Evolutionary conservation across 2,113 vertebrate genomes (phyloP).

Genomic region (Nothobranchius furzeri): DNA sequence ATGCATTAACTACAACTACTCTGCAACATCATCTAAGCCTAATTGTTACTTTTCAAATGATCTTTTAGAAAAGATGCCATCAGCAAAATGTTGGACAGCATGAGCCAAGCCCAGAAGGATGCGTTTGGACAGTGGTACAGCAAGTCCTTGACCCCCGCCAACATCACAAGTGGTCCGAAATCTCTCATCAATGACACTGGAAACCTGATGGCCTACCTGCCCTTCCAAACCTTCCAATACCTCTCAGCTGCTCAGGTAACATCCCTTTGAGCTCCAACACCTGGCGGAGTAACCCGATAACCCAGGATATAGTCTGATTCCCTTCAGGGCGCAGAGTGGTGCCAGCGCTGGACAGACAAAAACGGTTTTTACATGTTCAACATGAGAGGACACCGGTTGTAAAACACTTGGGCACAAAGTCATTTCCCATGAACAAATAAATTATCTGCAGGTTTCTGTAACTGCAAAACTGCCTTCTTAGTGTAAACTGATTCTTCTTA

Average conservation of each 20-base stretch:
- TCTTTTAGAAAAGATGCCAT: slow-evolving; percentile 67
- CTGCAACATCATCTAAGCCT: no score
- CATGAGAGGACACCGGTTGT: no score
- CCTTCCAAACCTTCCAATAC: slow-evolving; percentile 81
- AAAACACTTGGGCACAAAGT: no score
- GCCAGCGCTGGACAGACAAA: slow-evolving; percentile 31
- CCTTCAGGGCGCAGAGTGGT: slow-evolving; percentile 13
- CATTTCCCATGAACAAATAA: no score
- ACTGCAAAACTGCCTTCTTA: no score
- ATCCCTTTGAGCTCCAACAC: slow-evolving; percentile 66
- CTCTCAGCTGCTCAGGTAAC: slow-evolving; percentile 85
- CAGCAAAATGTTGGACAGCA: slow-evolving; percentile 59
- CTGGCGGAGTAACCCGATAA: slow-evolving; percentile 65
- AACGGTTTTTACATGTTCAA: slow-evolving; percentile 3
- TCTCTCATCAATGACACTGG: slow-evolving; percentile 76
- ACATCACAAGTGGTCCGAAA: slow-evolving; percentile 55
- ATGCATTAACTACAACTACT: no score
- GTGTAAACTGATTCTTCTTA: no score
- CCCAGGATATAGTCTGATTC: slow-evolving; percentile 27
- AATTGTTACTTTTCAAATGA: background rate
- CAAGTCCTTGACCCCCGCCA: slow-evolving; percentile 38
- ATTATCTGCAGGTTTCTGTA: no score
- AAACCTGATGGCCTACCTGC: slow-evolving; percentile 81
- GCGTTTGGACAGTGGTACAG: slow-evolving; percentile 80
- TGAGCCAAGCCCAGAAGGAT: slow-evolving; percentile 69